phyloP scores from a whole-genome alignment of 2,888 invertebrate species.

The Pemphredon lugubris region DNA sequence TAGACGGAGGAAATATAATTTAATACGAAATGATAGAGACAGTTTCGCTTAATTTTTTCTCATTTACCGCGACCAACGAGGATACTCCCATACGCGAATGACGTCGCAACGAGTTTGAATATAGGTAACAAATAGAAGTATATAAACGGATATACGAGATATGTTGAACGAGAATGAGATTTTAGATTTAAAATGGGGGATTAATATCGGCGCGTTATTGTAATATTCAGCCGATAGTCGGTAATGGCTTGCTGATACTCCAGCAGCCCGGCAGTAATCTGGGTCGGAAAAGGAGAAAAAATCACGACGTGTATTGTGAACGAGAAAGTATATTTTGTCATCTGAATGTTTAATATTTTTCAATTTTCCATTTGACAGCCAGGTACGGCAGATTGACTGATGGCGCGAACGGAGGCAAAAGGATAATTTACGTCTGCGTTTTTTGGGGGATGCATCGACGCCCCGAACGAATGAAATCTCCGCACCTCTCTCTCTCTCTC shows the following conservation, averaged over 20 bases:
- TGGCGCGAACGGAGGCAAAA: constrained; percentile 26
- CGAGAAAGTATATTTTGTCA: constrained; percentile 30
- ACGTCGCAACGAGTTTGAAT: too few relatives aligned
- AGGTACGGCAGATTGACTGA: constrained; percentile 37
- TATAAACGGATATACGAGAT: too few relatives aligned
- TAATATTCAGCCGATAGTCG: neutral
- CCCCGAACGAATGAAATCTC: constrained; percentile 48
- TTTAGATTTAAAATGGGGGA: too few relatives aligned
- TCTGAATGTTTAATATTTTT: constrained; percentile 42
- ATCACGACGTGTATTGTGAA: constrained; percentile 20
- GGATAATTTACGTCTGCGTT: constrained; percentile 47
- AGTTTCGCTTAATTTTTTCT: neutral
- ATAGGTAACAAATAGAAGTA: too few relatives aligned
- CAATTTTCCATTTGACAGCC: constrained; percentile 47
- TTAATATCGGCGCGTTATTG: neutral
- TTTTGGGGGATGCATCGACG: constrained; percentile 29
- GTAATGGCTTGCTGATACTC: constrained; percentile 19
- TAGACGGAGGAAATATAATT: neutral
- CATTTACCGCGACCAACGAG: too few relatives aligned
- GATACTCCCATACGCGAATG: too few relatives aligned
- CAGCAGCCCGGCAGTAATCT: neutral
- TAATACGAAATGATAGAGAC: neutral
- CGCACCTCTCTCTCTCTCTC: constrained; percentile 11
- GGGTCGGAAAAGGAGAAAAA: neutral
- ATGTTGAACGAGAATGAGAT: too few relatives aligned